Evolutionary conservation across 2,888 invertebrate species (phyloP).

Genomic region (Macrosoma leucophasiata): DNA sequence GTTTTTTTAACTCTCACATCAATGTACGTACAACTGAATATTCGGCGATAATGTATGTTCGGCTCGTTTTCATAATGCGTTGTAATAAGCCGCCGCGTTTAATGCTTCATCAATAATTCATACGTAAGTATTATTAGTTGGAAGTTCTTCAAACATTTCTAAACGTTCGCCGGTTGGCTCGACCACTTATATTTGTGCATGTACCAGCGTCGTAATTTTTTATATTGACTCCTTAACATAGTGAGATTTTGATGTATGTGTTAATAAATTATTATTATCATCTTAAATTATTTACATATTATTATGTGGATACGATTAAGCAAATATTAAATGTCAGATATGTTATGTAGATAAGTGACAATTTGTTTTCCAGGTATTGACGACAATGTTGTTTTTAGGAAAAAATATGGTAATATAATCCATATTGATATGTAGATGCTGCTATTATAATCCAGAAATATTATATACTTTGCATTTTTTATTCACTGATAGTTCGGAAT

Average conservation of each 20-base stretch:
- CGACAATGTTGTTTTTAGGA: too few relatives aligned
- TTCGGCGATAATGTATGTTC: constrained; percentile 47
- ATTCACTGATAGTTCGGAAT: too few relatives aligned
- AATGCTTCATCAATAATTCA: constrained; percentile 54
- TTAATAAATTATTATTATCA: constrained; percentile 14
- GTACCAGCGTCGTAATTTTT: constrained; percentile 15
- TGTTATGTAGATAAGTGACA: too few relatives aligned
- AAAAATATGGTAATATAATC: too few relatives aligned
- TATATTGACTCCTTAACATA: constrained; percentile 12
- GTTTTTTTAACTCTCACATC: constrained; percentile 10
- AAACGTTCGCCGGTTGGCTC: constrained; percentile 13
- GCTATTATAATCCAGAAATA: too few relatives aligned
- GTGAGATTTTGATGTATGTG: constrained; percentile 12
- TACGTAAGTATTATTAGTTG: constrained; percentile 41
- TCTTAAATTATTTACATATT: constrained; percentile 9
- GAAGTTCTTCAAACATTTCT: constrained; percentile 20
- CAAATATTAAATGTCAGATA: too few relatives aligned
- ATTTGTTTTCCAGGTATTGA: too few relatives aligned
- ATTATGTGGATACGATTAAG: too few relatives aligned
- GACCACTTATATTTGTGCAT: too few relatives aligned
- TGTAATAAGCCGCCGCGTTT: constrained; percentile 48
- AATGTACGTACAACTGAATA: constrained; percentile 33
- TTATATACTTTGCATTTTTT: too few relatives aligned
- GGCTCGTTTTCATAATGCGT: constrained; percentile 46
- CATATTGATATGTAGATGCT: too few relatives aligned